Percentiles rank a stretch among this genome's conserved stretches.
phyloP scores from a whole-genome alignment of 2,113 vertebrate genomes.

The Porphyrio hochstetteri region DNA sequence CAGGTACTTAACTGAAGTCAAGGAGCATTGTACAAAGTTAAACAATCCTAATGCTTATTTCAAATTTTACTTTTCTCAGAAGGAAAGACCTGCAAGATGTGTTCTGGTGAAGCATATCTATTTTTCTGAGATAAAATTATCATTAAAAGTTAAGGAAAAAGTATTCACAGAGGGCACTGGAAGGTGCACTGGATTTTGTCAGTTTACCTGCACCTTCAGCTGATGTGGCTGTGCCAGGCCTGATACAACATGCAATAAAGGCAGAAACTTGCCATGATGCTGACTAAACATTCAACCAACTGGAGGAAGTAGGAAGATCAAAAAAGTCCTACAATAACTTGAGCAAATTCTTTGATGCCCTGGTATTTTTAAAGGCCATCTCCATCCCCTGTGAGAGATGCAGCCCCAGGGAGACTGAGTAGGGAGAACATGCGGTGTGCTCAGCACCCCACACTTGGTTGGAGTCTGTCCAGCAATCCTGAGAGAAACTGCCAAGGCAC shows the following conservation, averaged over 20 bases:
- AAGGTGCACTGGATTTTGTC: not conserved
- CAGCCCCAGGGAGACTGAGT: not conserved
- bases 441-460: not conserved
- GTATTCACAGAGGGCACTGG: not conserved
- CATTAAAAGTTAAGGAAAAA: not conserved
- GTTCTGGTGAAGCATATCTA: not conserved
- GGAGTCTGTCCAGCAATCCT: not conserved
- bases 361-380: not conserved
- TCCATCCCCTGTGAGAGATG: not conserved
- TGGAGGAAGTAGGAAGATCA: not conserved
- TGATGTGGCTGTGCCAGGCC: not conserved
- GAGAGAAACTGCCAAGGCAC: not conserved
- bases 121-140: not conserved
- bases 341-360: not conserved
- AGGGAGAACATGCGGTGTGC: rapidly evolving
- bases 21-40: not conserved
- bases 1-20: not conserved
- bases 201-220: not conserved
- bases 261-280: not conserved
- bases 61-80: not conserved
- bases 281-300: not conserved
- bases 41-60: not conserved
- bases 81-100: not conserved
- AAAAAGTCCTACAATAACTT: not conserved
- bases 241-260: not conserved